Base-by-base conservation (phyloP, 2,797 vertebrate genomes). In the Cyclopterus lumpus region DNA sequence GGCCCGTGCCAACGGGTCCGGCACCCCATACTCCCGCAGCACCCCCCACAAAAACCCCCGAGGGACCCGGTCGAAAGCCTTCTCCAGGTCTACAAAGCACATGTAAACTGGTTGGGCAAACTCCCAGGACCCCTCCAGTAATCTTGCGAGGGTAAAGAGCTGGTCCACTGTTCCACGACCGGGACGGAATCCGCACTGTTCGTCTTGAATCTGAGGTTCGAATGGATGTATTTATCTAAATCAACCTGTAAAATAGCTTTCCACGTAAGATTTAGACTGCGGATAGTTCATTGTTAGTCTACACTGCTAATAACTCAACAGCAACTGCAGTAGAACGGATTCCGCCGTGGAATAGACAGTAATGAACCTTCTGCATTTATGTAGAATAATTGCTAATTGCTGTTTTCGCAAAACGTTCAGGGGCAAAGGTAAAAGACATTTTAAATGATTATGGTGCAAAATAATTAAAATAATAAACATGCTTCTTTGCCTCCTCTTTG, bases 381-480 rank as follows among this genome's bases (percentile, higher is more conserved):
- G 62, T 18, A 60, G 57, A 85, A 68, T 5, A 83, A 81, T 20
- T 71, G 28, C 79, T 77, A 61, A 76, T 63, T 65, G 59, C 34
- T 67, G 57, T 71, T 84, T 79, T 79, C 55, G 26, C 28, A 55
- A 71, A 71, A 67, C 14, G 18, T 85, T 79, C 34, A 34, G 60
- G 64, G 46, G 51, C 55, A 78, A 80, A 60, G 60, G 44, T 69
- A 65, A 54, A 54, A 81, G 59, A 71, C 74, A 71, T 70, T 83
- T 77, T 49, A 49, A 48, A 48, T 73, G 63, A 84, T 77, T 76
- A 80, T 57, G 40, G 46, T 16, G 69, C 40, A 69, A 63, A 12
- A 71, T 80, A 64, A 87, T 86, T 86, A 24, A 80, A 75, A 82
- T 73, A 63, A 86, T 76, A 83, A 85, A 82, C 60, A 18, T 64